Evolutionary conservation across 2,888 invertebrate species (phyloP).

Genomic region (Callinectes sapidus): DNA sequence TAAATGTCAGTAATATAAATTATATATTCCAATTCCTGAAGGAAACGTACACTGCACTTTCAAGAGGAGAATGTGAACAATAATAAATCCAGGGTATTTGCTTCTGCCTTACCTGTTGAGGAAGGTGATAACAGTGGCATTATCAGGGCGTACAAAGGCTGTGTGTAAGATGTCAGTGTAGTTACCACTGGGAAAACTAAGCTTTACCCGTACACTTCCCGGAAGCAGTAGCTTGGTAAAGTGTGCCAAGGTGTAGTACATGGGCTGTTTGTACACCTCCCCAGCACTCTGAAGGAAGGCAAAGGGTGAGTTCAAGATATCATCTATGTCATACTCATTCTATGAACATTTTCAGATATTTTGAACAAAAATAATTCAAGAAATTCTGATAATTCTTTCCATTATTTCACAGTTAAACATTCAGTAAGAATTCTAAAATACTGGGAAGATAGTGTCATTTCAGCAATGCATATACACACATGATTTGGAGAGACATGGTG

Average conservation of each 20-base stretch:
- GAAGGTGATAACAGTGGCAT: constrained; percentile 44
- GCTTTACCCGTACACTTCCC: constrained; percentile 71
- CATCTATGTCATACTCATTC: not conserved
- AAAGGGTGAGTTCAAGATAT: not conserved
- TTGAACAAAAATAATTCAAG: not conserved
- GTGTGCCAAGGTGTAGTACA: constrained; percentile 79
- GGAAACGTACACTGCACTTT: not conserved
- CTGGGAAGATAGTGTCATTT: not conserved
- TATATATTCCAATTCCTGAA: too few relatives aligned
- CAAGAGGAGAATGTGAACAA: not conserved
- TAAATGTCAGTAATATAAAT: too few relatives aligned
- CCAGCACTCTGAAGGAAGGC: constrained; percentile 57
- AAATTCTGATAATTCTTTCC: not conserved
- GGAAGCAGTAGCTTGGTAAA: constrained; percentile 76
- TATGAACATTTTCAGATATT: not conserved
- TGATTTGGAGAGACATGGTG: not conserved
- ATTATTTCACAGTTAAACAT: not conserved
- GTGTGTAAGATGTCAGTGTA: not conserved
- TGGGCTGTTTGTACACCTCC: constrained; percentile 80
- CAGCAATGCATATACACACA: not conserved
- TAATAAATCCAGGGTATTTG: not conserved
- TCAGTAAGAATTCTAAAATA: not conserved
- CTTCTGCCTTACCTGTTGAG: constrained; percentile 56
- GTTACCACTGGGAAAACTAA: not conserved
- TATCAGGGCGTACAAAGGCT: constrained; percentile 57